These are phyloP conservation scores for Phengaris alcon DNA, from an alignment of 2,888 invertebrate species.

Conservation along the genomic window DNA sequence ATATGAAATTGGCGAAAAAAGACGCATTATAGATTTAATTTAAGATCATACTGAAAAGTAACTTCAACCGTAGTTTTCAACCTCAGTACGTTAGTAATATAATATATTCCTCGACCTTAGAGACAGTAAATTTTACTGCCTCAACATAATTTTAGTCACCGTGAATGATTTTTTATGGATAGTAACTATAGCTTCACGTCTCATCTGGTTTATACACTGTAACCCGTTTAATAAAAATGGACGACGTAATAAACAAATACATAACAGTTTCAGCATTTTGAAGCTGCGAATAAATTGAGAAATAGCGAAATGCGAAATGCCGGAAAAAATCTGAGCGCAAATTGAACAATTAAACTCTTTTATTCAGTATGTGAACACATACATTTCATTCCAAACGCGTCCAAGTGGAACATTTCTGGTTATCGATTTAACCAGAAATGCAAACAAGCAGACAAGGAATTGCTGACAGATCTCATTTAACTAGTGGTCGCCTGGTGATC, in stretches of 20 bases:
- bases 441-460: conserved; percentile 16
- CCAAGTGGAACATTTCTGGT: conserved; percentile 15
- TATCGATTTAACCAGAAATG: no score
- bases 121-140: conserved; percentile 30
- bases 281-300: conserved; percentile 21
- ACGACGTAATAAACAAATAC: conserved; percentile 37
- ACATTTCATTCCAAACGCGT: conserved; percentile 15
- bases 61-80: background rate
- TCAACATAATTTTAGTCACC: conserved; percentile 32
- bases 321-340: conserved; percentile 26
- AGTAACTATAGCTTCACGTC: conserved; percentile 34
- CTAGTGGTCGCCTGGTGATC: background rate
- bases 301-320: conserved; percentile 25
- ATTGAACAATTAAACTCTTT: conserved; percentile 27
- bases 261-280: conserved; percentile 34
- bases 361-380: conserved; percentile 21
- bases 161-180: conserved; percentile 31
- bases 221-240: conserved; percentile 34
- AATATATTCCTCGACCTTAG: no score
- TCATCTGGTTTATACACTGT: conserved; percentile 35
- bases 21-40: background rate
- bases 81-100: no score
- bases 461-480: background rate
- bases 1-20: background rate
- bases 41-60: background rate